Evolutionary conservation across 2,797 vertebrate species (phyloP).

Genomic region (Lepidocolaptes lacrymiger): DNA sequence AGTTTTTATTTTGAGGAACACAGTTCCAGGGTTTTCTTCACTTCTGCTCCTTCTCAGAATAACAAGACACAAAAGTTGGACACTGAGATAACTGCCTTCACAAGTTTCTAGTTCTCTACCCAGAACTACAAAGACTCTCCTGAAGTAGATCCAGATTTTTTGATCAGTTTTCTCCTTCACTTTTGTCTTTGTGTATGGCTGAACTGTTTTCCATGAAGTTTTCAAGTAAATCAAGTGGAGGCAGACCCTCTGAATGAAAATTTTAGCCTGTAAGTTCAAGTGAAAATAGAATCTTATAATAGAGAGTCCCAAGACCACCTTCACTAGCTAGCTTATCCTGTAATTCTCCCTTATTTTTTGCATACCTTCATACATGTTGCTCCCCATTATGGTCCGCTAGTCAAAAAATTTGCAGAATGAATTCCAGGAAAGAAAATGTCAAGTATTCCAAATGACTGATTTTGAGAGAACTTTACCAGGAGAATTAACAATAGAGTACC

Average conservation of each 20-base stretch:
- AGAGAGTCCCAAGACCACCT: constrained; percentile 2
- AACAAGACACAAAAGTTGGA: neutral
- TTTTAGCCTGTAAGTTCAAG: neutral
- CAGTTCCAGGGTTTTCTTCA: accelerated
- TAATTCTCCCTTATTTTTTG: constrained; percentile 26
- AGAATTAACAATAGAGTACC: neutral
- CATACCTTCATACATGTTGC: neutral
- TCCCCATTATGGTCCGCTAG: neutral
- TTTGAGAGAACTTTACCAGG: neutral
- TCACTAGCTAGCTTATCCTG: neutral
- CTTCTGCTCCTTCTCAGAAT: neutral
- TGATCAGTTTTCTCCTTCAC: neutral
- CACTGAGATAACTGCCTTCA: neutral
- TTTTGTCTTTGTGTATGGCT: neutral
- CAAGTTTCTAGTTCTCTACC: neutral
- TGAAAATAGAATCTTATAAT: neutral
- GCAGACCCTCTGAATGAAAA: neutral
- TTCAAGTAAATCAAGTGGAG: neutral
- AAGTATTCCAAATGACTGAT: neutral
- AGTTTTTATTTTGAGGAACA: neutral
- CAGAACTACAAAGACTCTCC: neutral
- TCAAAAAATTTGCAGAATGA: neutral
- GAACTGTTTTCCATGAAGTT: neutral
- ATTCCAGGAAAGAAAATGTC: neutral
- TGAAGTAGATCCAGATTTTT: constrained; percentile 10